phyloP scores from a whole-genome alignment of 1,140 invertebrate species.

The Drosophila ficusphila region DNA sequence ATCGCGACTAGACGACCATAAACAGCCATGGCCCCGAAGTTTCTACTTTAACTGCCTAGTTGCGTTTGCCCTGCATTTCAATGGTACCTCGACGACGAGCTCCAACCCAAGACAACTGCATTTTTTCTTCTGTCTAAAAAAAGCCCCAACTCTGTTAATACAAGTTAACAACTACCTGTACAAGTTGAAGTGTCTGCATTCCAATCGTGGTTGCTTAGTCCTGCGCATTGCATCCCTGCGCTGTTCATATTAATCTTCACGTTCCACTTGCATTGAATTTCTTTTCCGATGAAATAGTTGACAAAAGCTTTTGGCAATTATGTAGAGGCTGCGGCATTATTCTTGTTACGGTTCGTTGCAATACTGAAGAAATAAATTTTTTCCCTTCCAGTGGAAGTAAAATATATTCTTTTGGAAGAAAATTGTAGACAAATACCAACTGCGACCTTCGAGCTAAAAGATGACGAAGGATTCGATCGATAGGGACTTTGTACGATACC shows the following conservation, averaged over 20 bases:
- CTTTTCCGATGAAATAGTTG: conserved; percentile 14
- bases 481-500: too few species aligned
- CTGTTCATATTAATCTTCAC: conserved; percentile 5
- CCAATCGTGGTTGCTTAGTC: conserved; percentile 17
- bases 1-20: conserved; percentile 6
- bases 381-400: conserved; percentile 4
- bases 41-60: conserved; percentile 19
- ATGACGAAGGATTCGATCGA: too few species aligned
- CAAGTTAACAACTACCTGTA: conserved; percentile 26
- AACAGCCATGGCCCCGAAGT: conserved; percentile 18
- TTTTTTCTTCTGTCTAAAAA: conserved; percentile 50
- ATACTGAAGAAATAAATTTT: conserved; percentile 35
- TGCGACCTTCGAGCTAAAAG: too few species aligned
- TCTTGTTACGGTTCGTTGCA: conserved; percentile 35
- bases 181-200: conserved; percentile 17
- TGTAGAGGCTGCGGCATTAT: conserved; percentile 11
- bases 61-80: conserved; percentile 56
- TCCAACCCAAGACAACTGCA: conserved; percentile 55
- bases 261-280: conserved; percentile 6
- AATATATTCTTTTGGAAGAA: neutral
- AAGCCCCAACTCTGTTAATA: conserved; percentile 24
- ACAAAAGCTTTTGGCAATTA: conserved; percentile 20
- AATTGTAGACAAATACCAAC: too few species aligned
- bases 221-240: neutral
- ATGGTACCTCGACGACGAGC: conserved; percentile 12